A percentile compares a stretch with the other conserved stretches of the same genome.
phyloP scores from a whole-genome alignment of 2,113 vertebrate species.

The Leptobrachium leishanense region DNA sequence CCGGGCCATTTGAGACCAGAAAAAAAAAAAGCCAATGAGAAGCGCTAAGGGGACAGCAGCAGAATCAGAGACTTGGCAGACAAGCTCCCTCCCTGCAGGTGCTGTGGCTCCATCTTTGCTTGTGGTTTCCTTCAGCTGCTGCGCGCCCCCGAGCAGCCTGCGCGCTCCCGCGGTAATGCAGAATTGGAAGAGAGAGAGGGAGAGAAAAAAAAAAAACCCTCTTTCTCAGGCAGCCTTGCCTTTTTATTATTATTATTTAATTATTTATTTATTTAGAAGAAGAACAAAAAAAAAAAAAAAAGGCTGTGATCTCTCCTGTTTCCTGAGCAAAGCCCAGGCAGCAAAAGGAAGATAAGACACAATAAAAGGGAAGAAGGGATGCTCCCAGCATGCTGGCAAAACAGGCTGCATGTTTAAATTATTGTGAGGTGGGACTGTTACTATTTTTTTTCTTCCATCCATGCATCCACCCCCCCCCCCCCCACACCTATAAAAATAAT shows the following conservation, averaged over 20 bases:
- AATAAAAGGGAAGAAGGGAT: too few species aligned
- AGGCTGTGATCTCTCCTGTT: constrained; percentile 25
- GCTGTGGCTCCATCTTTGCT: constrained; percentile 65
- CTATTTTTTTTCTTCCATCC: neutral
- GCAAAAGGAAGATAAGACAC: neutral
- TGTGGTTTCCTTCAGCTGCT: constrained; percentile 51
- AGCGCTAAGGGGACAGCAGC: constrained; percentile 7
- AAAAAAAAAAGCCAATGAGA: neutral
- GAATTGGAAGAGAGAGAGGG: constrained; percentile 25
- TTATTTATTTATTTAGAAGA: too few species aligned
- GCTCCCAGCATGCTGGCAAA: too few species aligned
- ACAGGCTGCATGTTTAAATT: too few species aligned
- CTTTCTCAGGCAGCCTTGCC: constrained; percentile 14
- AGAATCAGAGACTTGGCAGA: constrained; percentile 36
- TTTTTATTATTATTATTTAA: neutral
- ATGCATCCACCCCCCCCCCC: too few species aligned
- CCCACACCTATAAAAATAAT: too few species aligned
- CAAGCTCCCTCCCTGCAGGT: constrained; percentile 55
- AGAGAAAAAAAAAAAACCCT: neutral
- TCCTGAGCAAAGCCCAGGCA: neutral
- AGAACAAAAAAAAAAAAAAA: neutral
- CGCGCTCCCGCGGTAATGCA: constrained; percentile 46
- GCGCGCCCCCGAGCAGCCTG: constrained; percentile 15
- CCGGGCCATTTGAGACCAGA: constrained; percentile 27
- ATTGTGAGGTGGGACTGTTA: too few species aligned